Evolutionary conservation across 2,113 vertebrate genomes (phyloP).

Genomic region (Heterotilapia buettikoferi): DNA sequence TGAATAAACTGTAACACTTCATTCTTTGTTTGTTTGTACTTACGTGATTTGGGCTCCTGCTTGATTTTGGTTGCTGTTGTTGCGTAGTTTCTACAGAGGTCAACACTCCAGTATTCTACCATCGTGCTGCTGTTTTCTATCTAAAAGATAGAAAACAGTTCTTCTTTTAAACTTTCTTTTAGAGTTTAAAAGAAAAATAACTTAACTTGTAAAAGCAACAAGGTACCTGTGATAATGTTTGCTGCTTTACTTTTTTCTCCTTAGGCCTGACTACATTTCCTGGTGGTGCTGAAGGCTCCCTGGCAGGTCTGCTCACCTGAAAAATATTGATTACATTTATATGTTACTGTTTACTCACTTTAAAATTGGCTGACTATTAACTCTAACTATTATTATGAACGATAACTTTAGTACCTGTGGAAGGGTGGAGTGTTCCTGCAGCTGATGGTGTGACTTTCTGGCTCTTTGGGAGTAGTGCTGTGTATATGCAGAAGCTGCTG

Average conservation of each 20-base stretch:
- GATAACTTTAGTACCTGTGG: not conserved
- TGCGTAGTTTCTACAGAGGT: rapidly evolving
- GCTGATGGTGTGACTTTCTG: not conserved
- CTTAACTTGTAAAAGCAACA: not conserved
- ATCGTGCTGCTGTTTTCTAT: rapidly evolving
- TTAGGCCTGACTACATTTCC: not conserved
- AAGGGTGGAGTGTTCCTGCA: not conserved
- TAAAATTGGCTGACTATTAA: not conserved
- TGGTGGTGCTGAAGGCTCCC: not conserved
- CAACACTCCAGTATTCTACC: not conserved
- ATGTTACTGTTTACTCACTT: rapidly evolving
- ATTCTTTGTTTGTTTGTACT: not conserved
- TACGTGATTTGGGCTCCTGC: not conserved
- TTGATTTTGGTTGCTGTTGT: not conserved
- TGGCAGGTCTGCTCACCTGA: not conserved
- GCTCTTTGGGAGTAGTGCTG: not conserved
- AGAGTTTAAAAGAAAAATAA: not conserved
- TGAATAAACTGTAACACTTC: not conserved
- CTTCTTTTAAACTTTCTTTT: not conserved
- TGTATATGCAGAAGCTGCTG: not conserved
- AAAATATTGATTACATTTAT: not conserved
- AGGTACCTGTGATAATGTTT: not conserved
- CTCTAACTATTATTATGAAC: not conserved
- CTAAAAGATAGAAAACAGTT: not conserved
- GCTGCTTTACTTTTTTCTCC: not conserved